Evolutionary conservation across 1,140 invertebrate genomes (phyloP).

Genomic region (Neodiprion fabricii): DNA sequence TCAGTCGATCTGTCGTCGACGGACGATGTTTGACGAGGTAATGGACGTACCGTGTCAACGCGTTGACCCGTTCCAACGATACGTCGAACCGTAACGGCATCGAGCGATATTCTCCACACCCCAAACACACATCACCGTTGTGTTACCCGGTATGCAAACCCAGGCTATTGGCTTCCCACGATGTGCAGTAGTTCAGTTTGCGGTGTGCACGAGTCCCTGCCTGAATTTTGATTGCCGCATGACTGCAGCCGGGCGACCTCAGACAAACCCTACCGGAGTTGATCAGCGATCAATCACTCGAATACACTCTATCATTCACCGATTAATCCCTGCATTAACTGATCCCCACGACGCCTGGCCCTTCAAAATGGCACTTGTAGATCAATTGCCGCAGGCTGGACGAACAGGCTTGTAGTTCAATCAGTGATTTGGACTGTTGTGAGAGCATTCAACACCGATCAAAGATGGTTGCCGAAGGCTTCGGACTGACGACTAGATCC

Average conservation of each 20-base stretch:
- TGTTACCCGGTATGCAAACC: not conserved
- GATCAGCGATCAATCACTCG: slow-evolving; percentile 2
- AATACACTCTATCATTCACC: not conserved
- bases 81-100: not conserved
- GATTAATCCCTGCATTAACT: not conserved
- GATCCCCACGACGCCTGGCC: no score
- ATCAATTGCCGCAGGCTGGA: no score
- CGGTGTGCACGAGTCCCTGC: not conserved
- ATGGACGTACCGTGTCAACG: slow-evolving; percentile 56
- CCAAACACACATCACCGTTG: not conserved
- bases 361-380: no score
- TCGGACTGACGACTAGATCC: no score
- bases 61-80: slow-evolving; percentile 42
- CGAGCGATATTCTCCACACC: not conserved
- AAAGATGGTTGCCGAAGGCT: no score
- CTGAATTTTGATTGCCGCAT: not conserved
- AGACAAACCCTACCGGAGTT: not conserved
- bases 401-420: no score
- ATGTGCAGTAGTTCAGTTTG: not conserved
- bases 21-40: slow-evolving; percentile 56
- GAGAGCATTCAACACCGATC: no score
- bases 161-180: not conserved
- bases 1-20: slow-evolving; percentile 50
- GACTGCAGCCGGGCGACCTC: not conserved
- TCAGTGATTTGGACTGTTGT: no score